Conservation (phyloP, 2,888 invertebrate species). For the Flexamia atlantica region DNA sequence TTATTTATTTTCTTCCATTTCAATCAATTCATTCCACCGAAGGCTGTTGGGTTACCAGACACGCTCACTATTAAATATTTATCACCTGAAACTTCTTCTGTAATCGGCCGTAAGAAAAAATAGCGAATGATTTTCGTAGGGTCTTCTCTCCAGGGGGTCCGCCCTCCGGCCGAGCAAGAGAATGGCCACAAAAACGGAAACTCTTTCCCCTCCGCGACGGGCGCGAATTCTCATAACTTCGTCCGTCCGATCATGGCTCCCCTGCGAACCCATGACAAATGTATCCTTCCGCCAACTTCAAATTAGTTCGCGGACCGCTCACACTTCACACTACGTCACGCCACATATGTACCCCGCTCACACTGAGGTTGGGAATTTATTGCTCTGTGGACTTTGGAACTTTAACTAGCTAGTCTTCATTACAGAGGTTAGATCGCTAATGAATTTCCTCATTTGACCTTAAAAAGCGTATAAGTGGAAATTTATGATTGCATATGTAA, state of each 20-base stretch:
- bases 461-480: too few relatives aligned
- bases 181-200: conserved; percentile 62
- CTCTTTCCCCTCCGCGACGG: conserved; percentile 60
- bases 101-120: background rate
- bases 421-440: background rate
- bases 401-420: background rate
- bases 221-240: conserved; percentile 63
- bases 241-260: conserved; percentile 64
- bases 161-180: conserved; percentile 57
- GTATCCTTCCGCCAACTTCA: conserved; percentile 65
- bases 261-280: conserved; percentile 64
- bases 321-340: background rate
- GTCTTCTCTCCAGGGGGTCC: conserved; percentile 54
- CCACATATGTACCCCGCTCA: conserved; percentile 18
- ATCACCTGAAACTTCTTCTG: background rate
- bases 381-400: background rate
- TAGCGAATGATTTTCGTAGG: conserved; percentile 55
- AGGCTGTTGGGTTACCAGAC: too few relatives aligned
- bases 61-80: background rate
- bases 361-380: background rate
- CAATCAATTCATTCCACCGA: too few relatives aligned
- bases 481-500: too few relatives aligned
- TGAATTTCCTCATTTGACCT: too few relatives aligned
- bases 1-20: too few relatives aligned
- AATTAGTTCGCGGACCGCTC: conserved; percentile 63